A percentile compares a stretch with the other conserved stretches of the same genome.
Conservation (phyloP, 1,140 invertebrate genomes). For the Drosophila busckii region DNA sequence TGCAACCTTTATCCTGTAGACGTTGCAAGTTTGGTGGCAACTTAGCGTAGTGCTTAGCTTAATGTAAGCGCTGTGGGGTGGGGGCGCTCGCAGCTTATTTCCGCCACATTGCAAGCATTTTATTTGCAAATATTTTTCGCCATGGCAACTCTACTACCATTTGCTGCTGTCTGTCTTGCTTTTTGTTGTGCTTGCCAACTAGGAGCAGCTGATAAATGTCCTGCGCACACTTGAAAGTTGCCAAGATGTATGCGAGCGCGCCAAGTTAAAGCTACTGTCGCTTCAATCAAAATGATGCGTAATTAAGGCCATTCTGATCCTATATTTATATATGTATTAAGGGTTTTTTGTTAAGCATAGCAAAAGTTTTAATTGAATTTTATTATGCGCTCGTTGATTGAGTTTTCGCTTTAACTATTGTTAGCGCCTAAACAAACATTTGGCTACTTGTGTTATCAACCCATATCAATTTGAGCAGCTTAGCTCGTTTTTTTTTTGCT, state of each 20-base stretch:
- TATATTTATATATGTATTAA: no score
- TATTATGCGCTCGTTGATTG: constrained; percentile 20
- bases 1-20: constrained; percentile 20
- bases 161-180: constrained; percentile 1
- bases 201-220: constrained; percentile 16
- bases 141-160: constrained; percentile 29
- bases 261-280: background rate
- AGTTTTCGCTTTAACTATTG: background rate
- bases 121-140: constrained; percentile 62
- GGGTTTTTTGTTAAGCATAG: constrained; percentile 13
- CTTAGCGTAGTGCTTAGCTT: constrained; percentile 57
- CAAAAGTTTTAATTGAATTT: constrained; percentile 42
- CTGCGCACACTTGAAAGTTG: constrained; percentile 1
- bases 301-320: no score
- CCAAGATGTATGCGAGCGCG: background rate
- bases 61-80: constrained; percentile 30
- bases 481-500: background rate
- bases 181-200: constrained; percentile 1
- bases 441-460: constrained; percentile 4
- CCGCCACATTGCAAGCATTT: constrained; percentile 63
- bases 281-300: no score
- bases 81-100: constrained; percentile 41
- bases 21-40: constrained; percentile 31
- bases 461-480: no score
- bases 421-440: constrained; percentile 20